A percentile compares a stretch with the other conserved stretches of the same genome.
phyloP scores from a whole-genome alignment of 2,797 vertebrate species.

The Takifugu ocellatus region DNA sequence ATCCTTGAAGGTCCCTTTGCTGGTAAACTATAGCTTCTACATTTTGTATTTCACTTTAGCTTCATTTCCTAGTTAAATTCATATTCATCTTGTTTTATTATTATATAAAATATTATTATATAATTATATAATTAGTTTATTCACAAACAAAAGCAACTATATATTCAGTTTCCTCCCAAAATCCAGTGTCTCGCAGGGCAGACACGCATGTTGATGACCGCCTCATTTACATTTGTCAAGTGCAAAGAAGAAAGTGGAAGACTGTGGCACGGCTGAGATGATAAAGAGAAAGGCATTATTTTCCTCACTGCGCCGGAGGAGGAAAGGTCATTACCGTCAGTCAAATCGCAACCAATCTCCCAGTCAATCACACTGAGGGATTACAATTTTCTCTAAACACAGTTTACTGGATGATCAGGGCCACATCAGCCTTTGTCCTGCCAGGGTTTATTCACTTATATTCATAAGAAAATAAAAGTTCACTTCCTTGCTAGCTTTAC shows the following conservation, averaged over 20 bases:
- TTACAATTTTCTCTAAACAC: slow-evolving; percentile 43
- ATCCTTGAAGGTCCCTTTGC: too few species aligned
- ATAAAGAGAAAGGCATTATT: slow-evolving; percentile 66
- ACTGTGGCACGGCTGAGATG: slow-evolving; percentile 61
- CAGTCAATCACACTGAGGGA: slow-evolving; percentile 53
- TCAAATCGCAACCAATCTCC: slow-evolving; percentile 58
- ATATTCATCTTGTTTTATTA: background rate
- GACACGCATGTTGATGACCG: slow-evolving; percentile 19
- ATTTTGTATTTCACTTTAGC: background rate
- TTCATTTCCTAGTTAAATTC: background rate
- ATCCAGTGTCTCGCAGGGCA: background rate
- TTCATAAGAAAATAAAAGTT: background rate
- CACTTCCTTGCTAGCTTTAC: background rate
- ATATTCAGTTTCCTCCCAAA: too few species aligned
- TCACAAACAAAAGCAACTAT: too few species aligned
- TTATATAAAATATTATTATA: too few species aligned
- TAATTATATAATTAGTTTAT: too few species aligned
- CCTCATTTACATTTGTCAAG: slow-evolving; percentile 62
- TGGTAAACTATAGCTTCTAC: too few species aligned
- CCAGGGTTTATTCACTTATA: background rate
- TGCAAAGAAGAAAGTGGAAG: slow-evolving; percentile 30
- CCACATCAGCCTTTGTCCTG: slow-evolving; percentile 9
- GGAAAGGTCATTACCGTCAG: slow-evolving; percentile 73
- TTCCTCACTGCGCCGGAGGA: slow-evolving; percentile 50
- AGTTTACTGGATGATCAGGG: slow-evolving; percentile 17